phyloP scores from a whole-genome alignment of 30 jellyfish, hydroid and myxozoan species.

The Pseudorhiza aurosa region DNA sequence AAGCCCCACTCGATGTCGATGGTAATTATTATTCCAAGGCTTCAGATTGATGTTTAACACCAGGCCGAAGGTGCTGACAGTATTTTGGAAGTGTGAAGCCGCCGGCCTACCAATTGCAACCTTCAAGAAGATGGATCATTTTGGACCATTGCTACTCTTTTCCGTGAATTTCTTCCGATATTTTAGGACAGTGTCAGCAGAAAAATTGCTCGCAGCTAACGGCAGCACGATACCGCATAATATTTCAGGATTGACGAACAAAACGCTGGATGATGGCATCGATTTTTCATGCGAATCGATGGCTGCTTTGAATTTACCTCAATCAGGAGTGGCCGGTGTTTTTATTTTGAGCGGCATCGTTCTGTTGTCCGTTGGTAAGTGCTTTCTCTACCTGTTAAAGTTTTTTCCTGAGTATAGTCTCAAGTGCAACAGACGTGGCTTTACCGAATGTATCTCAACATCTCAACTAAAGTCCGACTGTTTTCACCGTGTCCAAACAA shows the following conservation, averaged over 20 bases:
- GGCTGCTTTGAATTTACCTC: conserved; percentile 58
- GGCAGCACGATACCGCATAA: conserved; percentile 23
- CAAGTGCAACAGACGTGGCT: no score
- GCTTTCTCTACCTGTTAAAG: not conserved
- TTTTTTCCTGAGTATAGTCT: no score
- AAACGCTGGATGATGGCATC: conserved; percentile 18
- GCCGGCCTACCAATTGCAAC: no score
- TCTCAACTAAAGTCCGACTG: no score
- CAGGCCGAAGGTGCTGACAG: not conserved
- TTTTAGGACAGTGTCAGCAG: not conserved
- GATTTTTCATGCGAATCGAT: conserved; percentile 66
- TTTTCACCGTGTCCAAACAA: no score
- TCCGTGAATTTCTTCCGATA: not conserved
- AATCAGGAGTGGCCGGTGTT: conserved; percentile 75
- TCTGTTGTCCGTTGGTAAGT: conserved; percentile 79
- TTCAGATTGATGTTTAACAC: not conserved
- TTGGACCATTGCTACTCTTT: not conserved
- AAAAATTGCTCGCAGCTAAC: no score
- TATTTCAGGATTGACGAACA: conserved; percentile 56
- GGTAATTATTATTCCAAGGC: no score
- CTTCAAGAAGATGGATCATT: not conserved
- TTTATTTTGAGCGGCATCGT: conserved; percentile 77
- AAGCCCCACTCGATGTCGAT: no score
- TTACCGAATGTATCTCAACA: no score
- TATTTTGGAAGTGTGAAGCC: not conserved